Evolutionary conservation across 2,113 vertebrate genomes (phyloP), one percentile per base, ranked within the genome.

Genomic region (Tenebrosternarchus preto): DNA sequence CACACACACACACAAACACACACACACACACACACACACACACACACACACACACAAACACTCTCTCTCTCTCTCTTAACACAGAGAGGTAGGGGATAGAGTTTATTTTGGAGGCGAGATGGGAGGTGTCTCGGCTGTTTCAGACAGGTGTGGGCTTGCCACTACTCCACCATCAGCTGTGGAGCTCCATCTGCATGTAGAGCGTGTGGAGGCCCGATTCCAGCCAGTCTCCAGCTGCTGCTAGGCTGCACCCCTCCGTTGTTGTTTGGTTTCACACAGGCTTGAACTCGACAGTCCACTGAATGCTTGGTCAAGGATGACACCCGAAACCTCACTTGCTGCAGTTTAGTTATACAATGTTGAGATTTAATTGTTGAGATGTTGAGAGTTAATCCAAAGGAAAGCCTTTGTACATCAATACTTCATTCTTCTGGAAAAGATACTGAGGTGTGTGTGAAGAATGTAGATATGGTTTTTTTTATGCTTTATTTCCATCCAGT

Each of bases 171-270:
- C 20, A 85, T 84, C 80, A 84, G 83, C 77, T 78, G 75, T 63
- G 53, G 73, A 78, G 64, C 80, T 79, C 56, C 27, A 66, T 67
- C 64, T 82, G 73, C 56, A 76, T 85, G 73, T 27, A 12, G 79
- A 46, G 12, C 64, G 76, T 60, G 55, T 80, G 66, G 73, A 25
- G 76, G 73, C 63, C 36, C 53, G 72, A 85, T 82, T 79, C 83
- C 80, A 72, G 70, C 61, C 80, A 46, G 55, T 85, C 83, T 85
- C n/a, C 83, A 85, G 80, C 83, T 85, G 83, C 77, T 72, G 67
- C 66, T 43, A 63, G 50, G 46, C 76, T n/a, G 25, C 59, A 53
- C 59, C 20, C 24, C n/a, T 50, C 36, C 60, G 66, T 78, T 80
- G 78, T 64, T 79, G 67, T 66, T 80, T 57, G 16, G 17, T 50